Conservation (phyloP, 2,113 vertebrate species). For the Odocoileus hemionus region DNA sequence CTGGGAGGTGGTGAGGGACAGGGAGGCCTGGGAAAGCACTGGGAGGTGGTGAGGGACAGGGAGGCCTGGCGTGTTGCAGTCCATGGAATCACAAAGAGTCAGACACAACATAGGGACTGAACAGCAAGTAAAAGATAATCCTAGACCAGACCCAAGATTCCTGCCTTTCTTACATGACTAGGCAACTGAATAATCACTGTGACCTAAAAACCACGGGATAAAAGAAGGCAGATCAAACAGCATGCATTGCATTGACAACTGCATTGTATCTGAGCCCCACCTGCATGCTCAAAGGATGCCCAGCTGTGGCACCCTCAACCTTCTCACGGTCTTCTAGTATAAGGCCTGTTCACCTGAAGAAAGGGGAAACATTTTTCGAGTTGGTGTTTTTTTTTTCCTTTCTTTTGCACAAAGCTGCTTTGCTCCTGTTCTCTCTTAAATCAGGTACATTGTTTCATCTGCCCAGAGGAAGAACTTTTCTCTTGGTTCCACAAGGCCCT, state of each 20-base stretch:
- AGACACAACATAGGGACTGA: background rate
- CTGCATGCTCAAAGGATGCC: background rate
- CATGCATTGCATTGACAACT: background rate
- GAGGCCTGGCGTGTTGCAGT: background rate
- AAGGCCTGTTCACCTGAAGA: background rate
- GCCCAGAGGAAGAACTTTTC: background rate
- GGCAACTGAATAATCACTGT: background rate
- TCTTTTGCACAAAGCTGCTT: background rate
- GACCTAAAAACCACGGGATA: background rate
- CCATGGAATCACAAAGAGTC: background rate
- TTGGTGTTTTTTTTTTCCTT: background rate
- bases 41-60: background rate
- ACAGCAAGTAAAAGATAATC: background rate
- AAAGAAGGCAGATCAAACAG: background rate
- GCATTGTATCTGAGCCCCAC: fast-evolving
- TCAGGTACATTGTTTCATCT: background rate
- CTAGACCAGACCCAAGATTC: no score
- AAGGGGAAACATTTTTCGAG: background rate
- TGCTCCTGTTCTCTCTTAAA: background rate
- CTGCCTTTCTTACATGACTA: background rate
- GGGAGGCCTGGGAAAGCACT: background rate
- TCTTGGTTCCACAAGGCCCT: background rate
- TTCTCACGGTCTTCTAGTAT: fast-evolving
- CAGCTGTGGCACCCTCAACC: background rate
- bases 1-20: background rate